phyloP scores from a whole-genome alignment of 2,888 invertebrate species.

The Amiota minor region DNA sequence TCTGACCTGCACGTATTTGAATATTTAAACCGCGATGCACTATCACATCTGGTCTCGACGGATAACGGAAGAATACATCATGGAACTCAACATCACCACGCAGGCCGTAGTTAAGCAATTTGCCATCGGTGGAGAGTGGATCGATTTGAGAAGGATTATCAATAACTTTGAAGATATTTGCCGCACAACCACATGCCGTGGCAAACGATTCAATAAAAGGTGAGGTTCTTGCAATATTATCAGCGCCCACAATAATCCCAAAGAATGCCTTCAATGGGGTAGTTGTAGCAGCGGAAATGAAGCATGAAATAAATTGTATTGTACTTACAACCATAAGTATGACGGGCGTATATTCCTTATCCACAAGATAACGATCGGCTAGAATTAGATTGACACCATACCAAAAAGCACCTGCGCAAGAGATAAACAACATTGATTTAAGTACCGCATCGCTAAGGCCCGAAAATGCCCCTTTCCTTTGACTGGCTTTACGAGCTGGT shows the following conservation, averaged over 20 bases:
- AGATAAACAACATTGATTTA: conserved; percentile 83
- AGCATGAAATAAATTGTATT: not conserved
- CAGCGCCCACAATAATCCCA: conserved; percentile 85
- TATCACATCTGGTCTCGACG: conserved; percentile 82
- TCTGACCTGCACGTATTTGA: conserved; percentile 79
- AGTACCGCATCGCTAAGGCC: conserved; percentile 82
- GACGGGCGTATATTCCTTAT: conserved; percentile 81
- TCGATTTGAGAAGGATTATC: conserved; percentile 84
- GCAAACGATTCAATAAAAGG: conserved; percentile 85
- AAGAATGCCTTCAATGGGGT: conserved; percentile 76
- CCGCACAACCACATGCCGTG: conserved; percentile 83
- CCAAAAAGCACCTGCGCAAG: conserved; percentile 87
- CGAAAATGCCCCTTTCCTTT: conserved; percentile 79
- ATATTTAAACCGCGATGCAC: conserved; percentile 81
- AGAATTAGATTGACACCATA: conserved; percentile 85
- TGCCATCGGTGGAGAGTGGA: conserved; percentile 80
- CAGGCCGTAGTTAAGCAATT: conserved; percentile 75
- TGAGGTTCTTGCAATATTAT: conserved; percentile 83
- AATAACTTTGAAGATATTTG: conserved; percentile 83
- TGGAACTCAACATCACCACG: conserved; percentile 81
- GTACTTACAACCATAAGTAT: conserved; percentile 81
- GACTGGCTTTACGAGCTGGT: conserved; percentile 80
- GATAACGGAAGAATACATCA: conserved; percentile 84
- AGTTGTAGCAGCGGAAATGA: not conserved
- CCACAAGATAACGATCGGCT: conserved; percentile 76